phyloP scores from a whole-genome alignment of 2,113 vertebrate species.

The Ardeotis arabs region DNA sequence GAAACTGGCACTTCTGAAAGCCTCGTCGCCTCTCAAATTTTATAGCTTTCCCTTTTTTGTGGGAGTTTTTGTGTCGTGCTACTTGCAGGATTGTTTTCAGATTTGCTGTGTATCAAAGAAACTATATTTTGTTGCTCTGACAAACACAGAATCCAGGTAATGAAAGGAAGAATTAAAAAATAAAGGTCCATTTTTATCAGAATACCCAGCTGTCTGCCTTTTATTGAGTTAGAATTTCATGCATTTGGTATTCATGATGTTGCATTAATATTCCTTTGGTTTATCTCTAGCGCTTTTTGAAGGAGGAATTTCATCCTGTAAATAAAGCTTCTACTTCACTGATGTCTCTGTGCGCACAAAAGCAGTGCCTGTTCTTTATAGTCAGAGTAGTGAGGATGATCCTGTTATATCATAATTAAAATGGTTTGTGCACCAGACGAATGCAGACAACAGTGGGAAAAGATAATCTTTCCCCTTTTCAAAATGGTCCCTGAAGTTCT shows the following conservation, averaged over 20 bases:
- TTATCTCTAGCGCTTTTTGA: conserved; percentile 14
- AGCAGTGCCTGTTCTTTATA: neutral
- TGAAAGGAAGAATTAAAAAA: conserved; percentile 30
- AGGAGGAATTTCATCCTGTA: neutral
- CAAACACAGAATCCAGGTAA: conserved; percentile 39
- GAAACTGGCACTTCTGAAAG: conserved; percentile 53
- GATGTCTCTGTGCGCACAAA: neutral
- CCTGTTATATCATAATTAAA: neutral
- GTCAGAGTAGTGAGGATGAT: neutral
- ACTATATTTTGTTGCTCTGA: conserved; percentile 15
- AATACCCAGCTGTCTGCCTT: conserved; percentile 42
- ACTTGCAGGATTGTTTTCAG: conserved; percentile 33
- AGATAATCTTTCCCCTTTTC: neutral
- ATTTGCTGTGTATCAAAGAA: neutral
- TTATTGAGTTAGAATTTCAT: conserved; percentile 45
- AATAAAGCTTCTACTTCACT: neutral
- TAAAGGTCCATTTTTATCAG: conserved; percentile 61
- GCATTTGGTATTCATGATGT: neutral
- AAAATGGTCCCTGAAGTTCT: conserved; percentile 6
- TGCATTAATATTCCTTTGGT: conserved; percentile 25
- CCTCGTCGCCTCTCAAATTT: conserved; percentile 37
- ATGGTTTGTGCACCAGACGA: neutral
- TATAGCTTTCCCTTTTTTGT: conserved; percentile 53
- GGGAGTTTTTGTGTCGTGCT: conserved; percentile 24
- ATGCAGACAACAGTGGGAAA: neutral